Evolutionary conservation across 1,140 invertebrate genomes (phyloP).

Genomic region (Bombus confusus): DNA sequence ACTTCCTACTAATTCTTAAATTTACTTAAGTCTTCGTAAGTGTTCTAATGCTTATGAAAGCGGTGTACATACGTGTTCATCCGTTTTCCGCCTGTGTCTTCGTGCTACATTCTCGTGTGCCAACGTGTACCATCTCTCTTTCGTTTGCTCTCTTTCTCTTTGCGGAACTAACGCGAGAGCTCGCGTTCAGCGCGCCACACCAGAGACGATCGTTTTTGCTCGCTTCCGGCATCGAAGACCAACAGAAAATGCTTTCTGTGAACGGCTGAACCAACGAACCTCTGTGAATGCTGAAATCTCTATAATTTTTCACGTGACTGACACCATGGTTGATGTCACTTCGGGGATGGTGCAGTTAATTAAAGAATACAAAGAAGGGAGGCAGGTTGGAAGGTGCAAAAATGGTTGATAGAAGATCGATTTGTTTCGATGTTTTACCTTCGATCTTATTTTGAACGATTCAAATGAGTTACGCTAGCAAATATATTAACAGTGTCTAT

Average conservation of each 20-base stretch:
- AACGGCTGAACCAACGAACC: neutral
- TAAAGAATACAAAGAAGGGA: neutral
- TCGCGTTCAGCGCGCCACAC: slow-evolving; percentile 51
- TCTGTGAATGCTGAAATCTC: slow-evolving; percentile 45
- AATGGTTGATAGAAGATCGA: neutral
- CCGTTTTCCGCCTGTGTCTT: slow-evolving; percentile 29
- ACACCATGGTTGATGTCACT: neutral
- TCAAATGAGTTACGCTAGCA: neutral
- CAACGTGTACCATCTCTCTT: neutral
- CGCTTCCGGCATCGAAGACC: slow-evolving; percentile 59
- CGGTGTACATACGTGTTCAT: neutral
- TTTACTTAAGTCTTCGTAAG: no score
- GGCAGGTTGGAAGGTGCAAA: no score
- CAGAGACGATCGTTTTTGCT: slow-evolving; percentile 64
- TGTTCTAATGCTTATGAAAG: no score
- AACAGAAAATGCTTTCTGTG: slow-evolving; percentile 58
- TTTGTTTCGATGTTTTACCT: neutral
- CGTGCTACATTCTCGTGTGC: slow-evolving; percentile 13
- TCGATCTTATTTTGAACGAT: no score
- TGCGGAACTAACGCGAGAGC: slow-evolving; percentile 42
- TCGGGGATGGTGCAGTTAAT: neutral
- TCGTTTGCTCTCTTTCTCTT: neutral
- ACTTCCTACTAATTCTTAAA: no score
- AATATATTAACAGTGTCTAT: no score
- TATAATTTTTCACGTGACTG: slow-evolving; percentile 18